Evolutionary conservation across 2,797 vertebrate genomes (phyloP), one percentile per base, ranked within the genome.

Genomic region (Lindbergichthys nudifrons): DNA sequence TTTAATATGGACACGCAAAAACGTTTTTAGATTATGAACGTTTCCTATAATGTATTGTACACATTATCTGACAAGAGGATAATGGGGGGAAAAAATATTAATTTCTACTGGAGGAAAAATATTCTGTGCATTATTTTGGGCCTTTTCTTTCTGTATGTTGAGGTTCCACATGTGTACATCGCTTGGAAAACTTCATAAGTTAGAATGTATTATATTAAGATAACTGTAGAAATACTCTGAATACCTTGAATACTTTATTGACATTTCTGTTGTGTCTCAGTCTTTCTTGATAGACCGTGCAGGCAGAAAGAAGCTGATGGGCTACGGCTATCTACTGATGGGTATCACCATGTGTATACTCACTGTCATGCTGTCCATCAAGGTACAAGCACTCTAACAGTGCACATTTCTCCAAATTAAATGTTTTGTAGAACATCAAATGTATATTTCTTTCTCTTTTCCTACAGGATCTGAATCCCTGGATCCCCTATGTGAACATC

Each of bases 401-500:
- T 23, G 10, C 52, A 32, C 3, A 42, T 74, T 65, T 54, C 43
- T 53, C 45, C 19, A 15, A 7, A 26, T 26, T 5, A 26, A 6
- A 65, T 42, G 42, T 51, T 11, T 12, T 5, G 3, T 18, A 15
- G n/a, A 59, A 18, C 5, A 21, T 3, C 43, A 21, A 39, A 36
- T 36, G n/a, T 2, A 15, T 15, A 26, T 36, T 62, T 3, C 1
- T 26, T 47, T 36, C 1, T 52, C 14, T 69, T 73, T 48, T 64
- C 58, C 47, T 16, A 0, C 66, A 96, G 96, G 80, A 95, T 58
- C 65, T 91, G 46, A 89, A 84, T 77, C 73, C 74, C 45, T 94
- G 92, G 92, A 84, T 95, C 66, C 94, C 94, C 0, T 95, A 95
- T 52, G 79, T 94, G 77, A 96, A 95, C 87, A 95, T 95, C 21